Conservation (phyloP, 2,888 invertebrate species). For the Cantharis rufa region DNA sequence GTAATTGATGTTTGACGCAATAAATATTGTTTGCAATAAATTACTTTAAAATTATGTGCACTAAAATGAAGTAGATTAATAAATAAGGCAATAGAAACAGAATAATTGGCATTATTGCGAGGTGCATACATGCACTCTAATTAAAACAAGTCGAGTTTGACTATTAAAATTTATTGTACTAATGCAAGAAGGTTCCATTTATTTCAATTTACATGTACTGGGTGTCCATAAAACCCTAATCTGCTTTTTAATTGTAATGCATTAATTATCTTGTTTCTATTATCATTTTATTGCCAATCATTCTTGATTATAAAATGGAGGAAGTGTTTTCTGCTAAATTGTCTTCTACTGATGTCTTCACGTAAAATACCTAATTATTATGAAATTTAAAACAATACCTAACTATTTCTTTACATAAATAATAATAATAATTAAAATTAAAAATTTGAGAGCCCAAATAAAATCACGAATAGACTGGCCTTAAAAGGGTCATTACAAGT, state of each 20-base stretch:
- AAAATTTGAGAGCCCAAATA: too few species aligned
- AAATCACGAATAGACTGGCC: too few species aligned
- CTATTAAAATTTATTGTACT: constrained; percentile 3
- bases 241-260: neutral
- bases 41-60: neutral
- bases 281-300: neutral
- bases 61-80: neutral
- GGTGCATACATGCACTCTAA: neutral
- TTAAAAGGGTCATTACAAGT: too few species aligned
- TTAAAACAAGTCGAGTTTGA: neutral
- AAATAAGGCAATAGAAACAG: neutral
- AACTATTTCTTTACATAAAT: too few species aligned
- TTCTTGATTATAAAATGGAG: neutral
- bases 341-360: neutral
- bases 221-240: neutral
- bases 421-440: too few species aligned
- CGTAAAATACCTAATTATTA: neutral
- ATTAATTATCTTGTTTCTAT: neutral
- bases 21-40: neutral
- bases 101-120: neutral
- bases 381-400: neutral
- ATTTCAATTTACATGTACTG: neutral
- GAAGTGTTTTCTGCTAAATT: neutral
- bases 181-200: neutral
- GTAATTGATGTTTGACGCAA: neutral